Conservation (phyloP, 2,888 invertebrate genomes). For the Crocallis elinguaria region DNA sequence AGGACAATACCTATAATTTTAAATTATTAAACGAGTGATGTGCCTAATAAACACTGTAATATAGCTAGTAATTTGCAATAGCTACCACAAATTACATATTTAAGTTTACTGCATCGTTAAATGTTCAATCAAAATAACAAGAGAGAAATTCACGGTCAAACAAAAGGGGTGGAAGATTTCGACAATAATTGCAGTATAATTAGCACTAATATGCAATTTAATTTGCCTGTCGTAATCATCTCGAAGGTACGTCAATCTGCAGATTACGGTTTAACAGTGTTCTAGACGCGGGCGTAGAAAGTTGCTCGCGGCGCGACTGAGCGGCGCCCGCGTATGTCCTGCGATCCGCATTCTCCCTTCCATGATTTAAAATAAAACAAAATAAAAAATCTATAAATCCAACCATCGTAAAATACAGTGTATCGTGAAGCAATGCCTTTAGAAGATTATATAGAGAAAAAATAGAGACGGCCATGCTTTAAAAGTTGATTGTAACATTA, state of each 20-base stretch:
- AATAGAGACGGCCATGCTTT: conserved; percentile 58
- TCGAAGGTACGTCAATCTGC: conserved; percentile 79
- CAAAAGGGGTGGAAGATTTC: conserved; percentile 45
- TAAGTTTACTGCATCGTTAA: conserved; percentile 14
- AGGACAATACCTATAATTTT: no score
- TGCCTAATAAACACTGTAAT: no score
- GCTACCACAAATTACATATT: conserved; percentile 3
- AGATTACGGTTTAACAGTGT: conserved; percentile 82
- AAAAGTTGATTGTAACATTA: no score
- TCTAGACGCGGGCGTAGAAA: conserved; percentile 83
- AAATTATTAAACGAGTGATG: no score
- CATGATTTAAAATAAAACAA: conserved; percentile 71
- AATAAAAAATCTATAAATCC: conserved; percentile 66
- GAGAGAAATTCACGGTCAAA: conserved; percentile 44
- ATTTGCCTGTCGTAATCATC: conserved; percentile 79
- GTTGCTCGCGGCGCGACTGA: conserved; percentile 82
- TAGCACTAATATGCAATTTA: conserved; percentile 72
- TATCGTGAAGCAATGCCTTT: conserved; percentile 58
- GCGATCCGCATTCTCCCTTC: conserved; percentile 80
- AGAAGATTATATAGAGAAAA: conserved; percentile 53
- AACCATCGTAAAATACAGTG: conserved; percentile 70
- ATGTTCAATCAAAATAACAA: conserved; percentile 11
- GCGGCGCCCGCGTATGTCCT: conserved; percentile 81
- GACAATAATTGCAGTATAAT: conserved; percentile 59
- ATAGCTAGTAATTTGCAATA: not conserved